Percentiles rank a stretch among this genome's conserved stretches.
Conservation (phyloP, 1,140 invertebrate species). For the Theocolax elegans region DNA sequence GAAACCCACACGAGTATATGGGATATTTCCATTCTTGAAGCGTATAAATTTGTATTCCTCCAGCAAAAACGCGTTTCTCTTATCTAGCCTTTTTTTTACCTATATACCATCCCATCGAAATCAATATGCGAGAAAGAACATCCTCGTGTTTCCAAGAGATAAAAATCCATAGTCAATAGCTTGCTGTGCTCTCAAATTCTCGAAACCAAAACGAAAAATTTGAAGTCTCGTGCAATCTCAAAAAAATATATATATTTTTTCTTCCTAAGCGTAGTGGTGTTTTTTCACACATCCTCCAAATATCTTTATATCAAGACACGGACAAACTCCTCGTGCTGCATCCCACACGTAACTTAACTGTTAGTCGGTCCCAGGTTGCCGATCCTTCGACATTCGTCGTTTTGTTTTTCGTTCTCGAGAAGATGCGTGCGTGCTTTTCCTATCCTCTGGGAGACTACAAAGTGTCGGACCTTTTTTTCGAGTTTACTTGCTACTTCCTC, state of each 20-base stretch:
- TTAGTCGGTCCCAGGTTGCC: conserved; percentile 4
- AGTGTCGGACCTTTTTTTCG: neutral
- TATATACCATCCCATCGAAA: neutral
- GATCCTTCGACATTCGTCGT: conserved; percentile 16
- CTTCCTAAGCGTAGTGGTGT: conserved; percentile 29
- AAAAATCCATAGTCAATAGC: conserved; percentile 2
- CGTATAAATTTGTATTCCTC: neutral
- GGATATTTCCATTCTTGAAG: neutral
- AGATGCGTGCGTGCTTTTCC: too few relatives aligned
- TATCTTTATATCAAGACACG: conserved; percentile 29
- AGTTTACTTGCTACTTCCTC: neutral
- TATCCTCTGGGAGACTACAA: conserved; percentile 8
- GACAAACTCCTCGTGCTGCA: neutral
- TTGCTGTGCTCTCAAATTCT: neutral
- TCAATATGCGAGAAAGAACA: neutral
- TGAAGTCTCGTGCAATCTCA: conserved; percentile 4
- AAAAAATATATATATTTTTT: neutral
- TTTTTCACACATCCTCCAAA: conserved; percentile 34
- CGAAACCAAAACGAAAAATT: neutral
- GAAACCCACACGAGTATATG: too few relatives aligned
- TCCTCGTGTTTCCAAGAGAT: neutral
- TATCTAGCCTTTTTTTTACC: neutral
- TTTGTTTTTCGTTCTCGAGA: conserved; percentile 1
- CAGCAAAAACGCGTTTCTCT: neutral
- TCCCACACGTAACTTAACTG: neutral